Evolutionary conservation across 2,797 vertebrate species (phyloP).

Genomic region (Aplochiton taeniatus): DNA sequence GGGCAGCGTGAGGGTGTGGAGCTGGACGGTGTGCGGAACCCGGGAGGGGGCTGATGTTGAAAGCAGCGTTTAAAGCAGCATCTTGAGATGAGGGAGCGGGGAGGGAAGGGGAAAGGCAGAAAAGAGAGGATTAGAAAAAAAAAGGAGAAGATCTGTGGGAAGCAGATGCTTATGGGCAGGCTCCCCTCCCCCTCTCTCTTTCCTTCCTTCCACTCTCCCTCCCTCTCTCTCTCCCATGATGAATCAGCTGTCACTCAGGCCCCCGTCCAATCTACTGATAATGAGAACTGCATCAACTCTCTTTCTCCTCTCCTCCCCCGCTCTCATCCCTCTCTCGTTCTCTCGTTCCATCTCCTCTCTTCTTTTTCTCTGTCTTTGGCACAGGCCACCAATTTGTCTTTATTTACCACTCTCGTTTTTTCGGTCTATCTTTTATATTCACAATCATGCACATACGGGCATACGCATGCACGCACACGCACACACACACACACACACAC

Average conservation of each 20-base stretch:
- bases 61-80: slow-evolving; percentile 11
- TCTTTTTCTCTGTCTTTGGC: background rate
- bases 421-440: slow-evolving; percentile 38
- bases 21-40: slow-evolving; percentile 8
- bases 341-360: background rate
- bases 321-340: slow-evolving; percentile 22
- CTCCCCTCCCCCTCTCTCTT: slow-evolving; percentile 39
- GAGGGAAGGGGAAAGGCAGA: background rate
- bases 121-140: slow-evolving; percentile 21
- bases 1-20: slow-evolving; percentile 5
- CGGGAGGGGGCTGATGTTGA: slow-evolving; percentile 17
- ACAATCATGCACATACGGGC: background rate
- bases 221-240: slow-evolving; percentile 84
- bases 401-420: slow-evolving; percentile 4
- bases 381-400: too few species aligned
- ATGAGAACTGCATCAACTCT: slow-evolving; percentile 89
- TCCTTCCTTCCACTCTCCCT: slow-evolving; percentile 53
- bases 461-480: slow-evolving; percentile 21
- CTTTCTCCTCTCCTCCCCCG: slow-evolving; percentile 52
- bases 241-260: slow-evolving; percentile 92
- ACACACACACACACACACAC: slow-evolving; percentile 19
- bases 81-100: slow-evolving; percentile 17
- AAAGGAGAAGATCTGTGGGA: slow-evolving; percentile 57
- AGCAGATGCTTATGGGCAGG: slow-evolving; percentile 78
- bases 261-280: slow-evolving; percentile 93